These are phyloP conservation scores for Globia sparganii DNA, from an alignment of 2,888 invertebrate species.

Conservation along the genomic window DNA sequence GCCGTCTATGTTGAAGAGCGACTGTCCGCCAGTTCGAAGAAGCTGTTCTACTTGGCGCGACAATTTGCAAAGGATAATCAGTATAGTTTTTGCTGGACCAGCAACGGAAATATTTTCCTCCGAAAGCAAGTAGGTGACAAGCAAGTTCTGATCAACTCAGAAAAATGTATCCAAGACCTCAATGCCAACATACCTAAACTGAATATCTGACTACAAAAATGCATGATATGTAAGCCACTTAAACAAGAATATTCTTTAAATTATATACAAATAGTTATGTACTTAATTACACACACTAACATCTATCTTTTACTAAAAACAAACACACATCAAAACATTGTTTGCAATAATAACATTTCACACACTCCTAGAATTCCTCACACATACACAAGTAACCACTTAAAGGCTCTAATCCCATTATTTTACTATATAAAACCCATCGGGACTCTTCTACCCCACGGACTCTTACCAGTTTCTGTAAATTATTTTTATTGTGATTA, in stretches of 20 bases:
- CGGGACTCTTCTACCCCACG: background rate
- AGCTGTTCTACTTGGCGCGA: no score
- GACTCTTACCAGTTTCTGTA: background rate
- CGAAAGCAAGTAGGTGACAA: no score
- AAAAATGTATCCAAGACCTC: background rate
- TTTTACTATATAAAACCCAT: background rate
- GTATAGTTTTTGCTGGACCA: no score
- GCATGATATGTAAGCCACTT: background rate
- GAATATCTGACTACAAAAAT: background rate
- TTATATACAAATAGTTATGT: background rate
- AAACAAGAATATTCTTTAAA: background rate
- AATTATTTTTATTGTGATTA: background rate
- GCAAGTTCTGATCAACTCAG: no score
- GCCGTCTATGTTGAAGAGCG: no score
- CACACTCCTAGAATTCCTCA: background rate
- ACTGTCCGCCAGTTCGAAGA: no score
- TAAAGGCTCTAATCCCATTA: background rate
- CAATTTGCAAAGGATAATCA: no score
- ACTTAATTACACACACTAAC: background rate
- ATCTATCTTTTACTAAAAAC: background rate
- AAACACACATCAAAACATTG: conserved; percentile 6
- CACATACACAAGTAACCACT: background rate
- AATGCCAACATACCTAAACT: background rate
- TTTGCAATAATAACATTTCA: background rate
- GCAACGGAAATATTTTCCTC: no score